Conservation (phyloP, 2,113 vertebrate genomes). For the Apaloderma vittatum region DNA sequence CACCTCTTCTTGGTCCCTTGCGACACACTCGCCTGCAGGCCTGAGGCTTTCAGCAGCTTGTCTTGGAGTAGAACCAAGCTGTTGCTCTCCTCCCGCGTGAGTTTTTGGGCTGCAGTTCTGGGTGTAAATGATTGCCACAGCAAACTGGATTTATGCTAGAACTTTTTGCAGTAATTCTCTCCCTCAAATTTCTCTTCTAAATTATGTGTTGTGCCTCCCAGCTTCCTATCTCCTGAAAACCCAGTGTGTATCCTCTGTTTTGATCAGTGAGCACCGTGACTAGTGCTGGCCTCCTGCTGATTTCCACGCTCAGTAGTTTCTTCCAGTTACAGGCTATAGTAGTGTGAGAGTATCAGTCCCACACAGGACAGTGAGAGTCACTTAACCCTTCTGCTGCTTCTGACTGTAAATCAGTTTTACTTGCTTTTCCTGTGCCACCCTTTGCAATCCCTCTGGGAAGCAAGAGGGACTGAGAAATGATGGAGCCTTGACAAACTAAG, state of each 20-base stretch:
- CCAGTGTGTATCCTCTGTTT: not conserved
- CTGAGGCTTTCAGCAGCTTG: not conserved
- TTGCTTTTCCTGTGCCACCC: accelerated
- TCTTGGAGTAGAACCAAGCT: not conserved
- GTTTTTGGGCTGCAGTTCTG: not conserved
- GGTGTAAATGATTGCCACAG: not conserved
- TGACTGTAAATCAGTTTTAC: not conserved
- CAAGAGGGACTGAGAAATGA: not conserved
- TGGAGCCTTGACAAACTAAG: not conserved
- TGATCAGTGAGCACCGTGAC: not conserved
- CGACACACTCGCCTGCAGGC: not conserved
- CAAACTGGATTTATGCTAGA: not conserved
- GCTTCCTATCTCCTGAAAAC: not conserved
- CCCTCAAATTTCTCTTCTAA: not conserved
- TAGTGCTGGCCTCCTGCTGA: not conserved
- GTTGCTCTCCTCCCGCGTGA: not conserved
- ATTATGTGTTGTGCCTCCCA: not conserved
- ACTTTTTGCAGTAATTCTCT: not conserved
- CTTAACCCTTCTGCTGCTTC: not conserved
- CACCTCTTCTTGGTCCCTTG: not conserved
- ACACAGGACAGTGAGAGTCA: accelerated
- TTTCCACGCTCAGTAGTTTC: not conserved
- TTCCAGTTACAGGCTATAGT: not conserved
- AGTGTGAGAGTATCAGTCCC: not conserved
- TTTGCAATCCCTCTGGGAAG: not conserved